phyloP scores from a whole-genome alignment of 2,113 vertebrate species.

The Anthoscopus minutus region DNA sequence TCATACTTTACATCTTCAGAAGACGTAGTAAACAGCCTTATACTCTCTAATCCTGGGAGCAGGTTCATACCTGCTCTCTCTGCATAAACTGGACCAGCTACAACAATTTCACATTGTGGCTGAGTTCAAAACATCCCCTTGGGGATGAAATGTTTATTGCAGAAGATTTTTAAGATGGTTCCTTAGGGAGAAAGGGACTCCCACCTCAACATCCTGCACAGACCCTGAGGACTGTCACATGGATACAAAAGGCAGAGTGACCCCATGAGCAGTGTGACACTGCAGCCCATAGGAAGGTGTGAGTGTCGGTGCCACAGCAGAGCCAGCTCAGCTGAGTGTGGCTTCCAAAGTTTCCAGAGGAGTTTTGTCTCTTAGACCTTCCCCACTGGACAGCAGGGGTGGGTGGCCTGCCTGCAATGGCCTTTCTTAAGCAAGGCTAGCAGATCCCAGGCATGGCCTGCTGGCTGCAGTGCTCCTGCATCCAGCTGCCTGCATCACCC shows the following conservation, averaged over 20 bases:
- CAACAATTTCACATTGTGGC: slow-evolving; percentile 45
- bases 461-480: neutral
- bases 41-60: slow-evolving; percentile 66
- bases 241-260: neutral
- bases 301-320: neutral
- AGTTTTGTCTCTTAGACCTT: neutral
- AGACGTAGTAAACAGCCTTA: slow-evolving; percentile 64
- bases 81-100: slow-evolving; percentile 56
- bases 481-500: accelerated
- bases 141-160: slow-evolving; percentile 55
- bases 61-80: slow-evolving; percentile 69
- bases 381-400: neutral
- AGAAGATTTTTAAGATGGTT: slow-evolving; percentile 39
- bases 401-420: neutral
- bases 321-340: neutral
- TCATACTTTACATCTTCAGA: slow-evolving; percentile 70
- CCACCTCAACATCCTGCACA: neutral
- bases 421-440: neutral
- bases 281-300: accelerated
- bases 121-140: slow-evolving; percentile 53
- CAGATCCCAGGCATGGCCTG: neutral
- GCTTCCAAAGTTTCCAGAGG: neutral
- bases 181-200: neutral
- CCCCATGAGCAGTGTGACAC: neutral
- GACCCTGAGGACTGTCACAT: neutral